A percentile compares a stretch with the other conserved stretches of the same genome.
phyloP scores from a whole-genome alignment of 2,113 vertebrate genomes.

The Conger conger region DNA sequence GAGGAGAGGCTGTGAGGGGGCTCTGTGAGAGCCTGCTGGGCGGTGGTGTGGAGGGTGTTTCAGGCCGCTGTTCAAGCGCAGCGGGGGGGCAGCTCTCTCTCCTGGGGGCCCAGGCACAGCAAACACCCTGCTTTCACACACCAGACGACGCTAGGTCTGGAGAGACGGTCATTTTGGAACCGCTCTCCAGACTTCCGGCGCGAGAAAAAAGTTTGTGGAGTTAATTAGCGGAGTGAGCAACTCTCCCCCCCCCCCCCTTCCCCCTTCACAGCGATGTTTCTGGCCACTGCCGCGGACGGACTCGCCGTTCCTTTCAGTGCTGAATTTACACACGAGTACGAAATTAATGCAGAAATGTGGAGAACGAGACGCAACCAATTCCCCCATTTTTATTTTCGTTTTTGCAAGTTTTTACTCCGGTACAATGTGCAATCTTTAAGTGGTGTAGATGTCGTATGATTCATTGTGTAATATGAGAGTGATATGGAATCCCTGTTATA shows the following conservation, averaged over 20 bases:
- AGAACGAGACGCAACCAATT: too few relatives aligned
- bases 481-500: too few relatives aligned
- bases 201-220: slow-evolving; percentile 59
- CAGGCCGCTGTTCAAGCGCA: slow-evolving; percentile 80
- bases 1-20: slow-evolving; percentile 74
- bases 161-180: slow-evolving; percentile 70
- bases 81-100: slow-evolving; percentile 61
- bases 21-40: slow-evolving; percentile 74
- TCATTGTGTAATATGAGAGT: too few relatives aligned
- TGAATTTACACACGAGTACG: background rate
- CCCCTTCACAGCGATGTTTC: slow-evolving; percentile 27
- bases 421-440: too few relatives aligned
- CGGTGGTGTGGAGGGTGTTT: slow-evolving; percentile 75
- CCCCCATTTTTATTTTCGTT: too few relatives aligned
- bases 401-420: too few relatives aligned
- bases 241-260: slow-evolving; percentile 50
- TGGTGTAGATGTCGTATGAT: too few relatives aligned
- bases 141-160: slow-evolving; percentile 65
- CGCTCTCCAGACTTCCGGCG: slow-evolving; percentile 67
- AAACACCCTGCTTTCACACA: slow-evolving; percentile 75
- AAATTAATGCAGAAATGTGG: too few relatives aligned
- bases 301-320: background rate
- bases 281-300: background rate
- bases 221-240: slow-evolving; percentile 78
- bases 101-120: slow-evolving; percentile 69